These are phyloP conservation scores for Urocitellus parryii DNA, from an alignment of 2,113 vertebrate species.

Conservation along the genomic window DNA sequence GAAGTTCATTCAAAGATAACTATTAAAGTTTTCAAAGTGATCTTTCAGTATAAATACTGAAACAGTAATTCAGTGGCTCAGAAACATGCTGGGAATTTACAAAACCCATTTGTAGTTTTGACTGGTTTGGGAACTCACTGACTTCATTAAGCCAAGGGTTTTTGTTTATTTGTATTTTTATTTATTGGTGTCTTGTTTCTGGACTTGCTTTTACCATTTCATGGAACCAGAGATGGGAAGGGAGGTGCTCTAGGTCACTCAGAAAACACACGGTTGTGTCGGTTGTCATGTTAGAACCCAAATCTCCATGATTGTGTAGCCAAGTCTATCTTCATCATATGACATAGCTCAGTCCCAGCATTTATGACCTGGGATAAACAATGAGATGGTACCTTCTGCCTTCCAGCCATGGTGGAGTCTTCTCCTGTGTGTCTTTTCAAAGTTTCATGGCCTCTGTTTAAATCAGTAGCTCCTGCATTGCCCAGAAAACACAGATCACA, in stretches of 20 bases:
- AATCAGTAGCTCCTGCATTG: background rate
- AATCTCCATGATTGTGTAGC: background rate
- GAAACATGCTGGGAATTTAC: background rate
- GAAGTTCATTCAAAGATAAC: background rate
- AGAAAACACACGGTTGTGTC: background rate
- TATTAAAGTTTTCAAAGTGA: background rate
- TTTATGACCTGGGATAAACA: background rate
- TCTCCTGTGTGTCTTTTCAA: background rate
- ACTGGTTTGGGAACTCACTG: background rate
- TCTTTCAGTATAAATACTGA: background rate
- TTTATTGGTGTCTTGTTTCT: background rate
- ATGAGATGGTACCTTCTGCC: too few species aligned
- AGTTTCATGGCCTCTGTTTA: background rate
- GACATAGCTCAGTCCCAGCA: background rate
- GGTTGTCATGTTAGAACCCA: background rate
- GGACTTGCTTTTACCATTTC: background rate
- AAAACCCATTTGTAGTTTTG: background rate
- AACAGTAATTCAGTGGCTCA: background rate
- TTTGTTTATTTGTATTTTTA: background rate
- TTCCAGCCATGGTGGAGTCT: accelerated
- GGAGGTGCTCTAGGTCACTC: background rate
- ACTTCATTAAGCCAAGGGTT: background rate
- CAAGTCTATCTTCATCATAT: background rate
- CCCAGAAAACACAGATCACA: background rate
- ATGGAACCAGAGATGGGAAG: background rate